Percentiles rank a stretch among this genome's conserved stretches.
Evolutionary conservation across 2,113 vertebrate genomes (phyloP).

Genomic region (Geococcyx californianus): DNA sequence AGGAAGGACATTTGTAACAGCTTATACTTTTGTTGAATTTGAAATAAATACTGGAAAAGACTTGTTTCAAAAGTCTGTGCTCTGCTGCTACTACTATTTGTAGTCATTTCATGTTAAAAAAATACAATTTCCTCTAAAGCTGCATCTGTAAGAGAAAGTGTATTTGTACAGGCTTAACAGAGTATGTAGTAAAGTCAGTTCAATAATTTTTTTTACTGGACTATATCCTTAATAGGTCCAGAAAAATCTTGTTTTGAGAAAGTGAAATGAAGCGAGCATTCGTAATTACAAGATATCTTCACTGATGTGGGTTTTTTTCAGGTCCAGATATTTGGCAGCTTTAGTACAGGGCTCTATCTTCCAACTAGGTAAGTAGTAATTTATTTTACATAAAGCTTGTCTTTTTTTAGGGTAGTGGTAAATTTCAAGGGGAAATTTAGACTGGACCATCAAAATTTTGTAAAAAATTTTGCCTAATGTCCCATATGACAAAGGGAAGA

Average conservation of each 20-base stretch:
- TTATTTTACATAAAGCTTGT: not conserved
- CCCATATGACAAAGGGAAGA: not conserved
- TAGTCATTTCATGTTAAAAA: not conserved
- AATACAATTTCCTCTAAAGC: not conserved
- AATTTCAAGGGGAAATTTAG: not conserved
- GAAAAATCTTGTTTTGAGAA: not conserved
- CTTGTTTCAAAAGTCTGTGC: not conserved
- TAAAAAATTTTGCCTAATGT: not conserved
- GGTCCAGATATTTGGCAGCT: constrained; percentile 99
- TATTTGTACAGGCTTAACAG: not conserved
- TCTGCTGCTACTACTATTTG: not conserved
- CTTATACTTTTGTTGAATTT: not conserved
- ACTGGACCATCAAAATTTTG: not conserved
- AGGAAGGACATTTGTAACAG: not conserved
- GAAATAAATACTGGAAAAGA: not conserved
- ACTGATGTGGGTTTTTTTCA: constrained; percentile 44
- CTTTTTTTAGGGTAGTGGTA: not conserved
- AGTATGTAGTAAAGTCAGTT: not conserved
- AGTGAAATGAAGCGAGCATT: not conserved
- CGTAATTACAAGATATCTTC: not conserved
- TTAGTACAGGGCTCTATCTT: constrained; percentile 97
- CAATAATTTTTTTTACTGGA: not conserved
- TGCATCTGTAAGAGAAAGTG: not conserved
- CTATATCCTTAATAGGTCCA: not conserved
- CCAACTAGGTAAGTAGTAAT: constrained; percentile 88